These are phyloP conservation scores for Ornithoptera priamus DNA, from an alignment of 2,888 invertebrate species.

Conservation along the genomic window DNA sequence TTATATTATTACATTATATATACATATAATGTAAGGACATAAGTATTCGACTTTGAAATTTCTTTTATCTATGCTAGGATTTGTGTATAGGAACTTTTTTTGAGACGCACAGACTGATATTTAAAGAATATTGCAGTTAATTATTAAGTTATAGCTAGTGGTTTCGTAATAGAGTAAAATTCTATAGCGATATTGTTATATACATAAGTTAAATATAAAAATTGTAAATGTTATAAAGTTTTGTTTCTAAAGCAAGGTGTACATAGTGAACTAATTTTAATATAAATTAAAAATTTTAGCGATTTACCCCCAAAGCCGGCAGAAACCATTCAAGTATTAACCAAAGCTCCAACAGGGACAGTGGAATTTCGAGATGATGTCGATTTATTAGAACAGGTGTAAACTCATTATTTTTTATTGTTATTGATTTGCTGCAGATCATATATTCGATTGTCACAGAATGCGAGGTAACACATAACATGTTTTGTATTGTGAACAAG, in stretches of 20 bases:
- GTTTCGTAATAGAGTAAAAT: neutral
- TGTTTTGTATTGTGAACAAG: neutral
- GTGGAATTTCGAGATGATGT: constrained; percentile 77
- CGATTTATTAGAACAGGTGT: constrained; percentile 76
- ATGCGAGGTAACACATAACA: neutral
- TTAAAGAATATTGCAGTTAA: neutral
- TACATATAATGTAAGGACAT: too few species aligned
- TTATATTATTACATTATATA: too few species aligned
- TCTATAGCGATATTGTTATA: neutral
- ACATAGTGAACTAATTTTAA: neutral
- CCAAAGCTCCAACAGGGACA: constrained; percentile 65
- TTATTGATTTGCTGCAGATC: neutral
- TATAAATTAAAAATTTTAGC: constrained; percentile 42
- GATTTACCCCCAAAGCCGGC: constrained; percentile 54
- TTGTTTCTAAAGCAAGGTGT: too few species aligned
- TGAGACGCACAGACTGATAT: neutral
- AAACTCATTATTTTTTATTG: neutral
- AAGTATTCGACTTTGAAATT: neutral
- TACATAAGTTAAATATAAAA: neutral
- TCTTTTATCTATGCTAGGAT: too few species aligned
- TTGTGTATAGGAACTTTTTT: neutral
- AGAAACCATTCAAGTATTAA: constrained; percentile 53
- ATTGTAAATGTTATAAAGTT: neutral
- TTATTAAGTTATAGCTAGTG: neutral
- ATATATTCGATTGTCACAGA: neutral